phyloP scores from a whole-genome alignment of 2,797 vertebrate genomes.

The Saxicola maurus region DNA sequence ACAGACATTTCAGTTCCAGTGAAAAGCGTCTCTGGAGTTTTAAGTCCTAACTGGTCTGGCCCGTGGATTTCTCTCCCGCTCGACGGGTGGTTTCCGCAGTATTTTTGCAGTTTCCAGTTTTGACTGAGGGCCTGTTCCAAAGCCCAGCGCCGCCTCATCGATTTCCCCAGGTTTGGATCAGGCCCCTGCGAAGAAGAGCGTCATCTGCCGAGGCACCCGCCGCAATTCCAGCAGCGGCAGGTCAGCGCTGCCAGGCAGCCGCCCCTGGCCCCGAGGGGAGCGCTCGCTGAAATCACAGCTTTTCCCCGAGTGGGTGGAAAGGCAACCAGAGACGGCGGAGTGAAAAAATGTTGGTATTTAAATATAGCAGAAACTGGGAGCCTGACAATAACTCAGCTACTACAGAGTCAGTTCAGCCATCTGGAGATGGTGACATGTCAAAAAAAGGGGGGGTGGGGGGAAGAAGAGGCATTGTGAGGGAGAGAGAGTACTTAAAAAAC shows the following conservation, averaged over 20 bases:
- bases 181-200: not conserved
- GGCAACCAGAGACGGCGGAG: not conserved
- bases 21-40: not conserved
- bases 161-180: not conserved
- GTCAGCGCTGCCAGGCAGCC: not conserved
- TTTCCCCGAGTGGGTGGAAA: not conserved
- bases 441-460: not conserved
- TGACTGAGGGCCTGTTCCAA: not conserved
- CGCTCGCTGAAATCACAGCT: not conserved
- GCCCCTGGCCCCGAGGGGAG: not conserved
- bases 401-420: slow-evolving; percentile 25
- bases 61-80: not conserved
- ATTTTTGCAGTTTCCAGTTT: not conserved
- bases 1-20: not conserved
- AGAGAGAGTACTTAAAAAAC: slow-evolving; percentile 8
- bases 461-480: not conserved
- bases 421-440: slow-evolving; percentile 33
- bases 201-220: not conserved
- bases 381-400: slow-evolving; percentile 28
- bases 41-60: not conserved
- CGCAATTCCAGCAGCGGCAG: not conserved
- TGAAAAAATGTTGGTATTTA: slow-evolving; percentile 6
- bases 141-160: not conserved
- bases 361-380: not conserved
- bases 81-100: not conserved